A percentile compares a stretch with the other conserved stretches of the same genome.
Evolutionary conservation across 2,888 invertebrate species (phyloP).

Genomic region (Apamea anceps): DNA sequence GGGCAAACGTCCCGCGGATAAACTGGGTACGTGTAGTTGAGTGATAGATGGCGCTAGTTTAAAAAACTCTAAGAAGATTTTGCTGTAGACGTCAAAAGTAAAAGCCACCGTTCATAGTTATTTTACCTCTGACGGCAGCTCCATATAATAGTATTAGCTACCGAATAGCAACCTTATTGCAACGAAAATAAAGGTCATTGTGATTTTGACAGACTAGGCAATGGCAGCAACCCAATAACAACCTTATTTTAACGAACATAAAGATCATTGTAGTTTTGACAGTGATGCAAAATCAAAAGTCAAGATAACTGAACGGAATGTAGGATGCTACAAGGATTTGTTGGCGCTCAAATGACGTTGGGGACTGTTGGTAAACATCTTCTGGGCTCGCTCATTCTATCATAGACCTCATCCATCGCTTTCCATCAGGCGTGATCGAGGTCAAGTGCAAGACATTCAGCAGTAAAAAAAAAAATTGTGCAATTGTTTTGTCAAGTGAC

Average conservation of each 20-base stretch:
- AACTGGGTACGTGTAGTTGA: constrained; percentile 8
- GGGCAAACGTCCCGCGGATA: constrained; percentile 34
- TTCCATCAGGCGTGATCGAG: too few species aligned
- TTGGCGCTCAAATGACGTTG: not conserved
- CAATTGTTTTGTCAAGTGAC: not conserved
- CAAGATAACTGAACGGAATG: too few species aligned
- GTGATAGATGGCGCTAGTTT: constrained; percentile 41
- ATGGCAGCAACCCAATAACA: not conserved
- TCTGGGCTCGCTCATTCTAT: too few species aligned
- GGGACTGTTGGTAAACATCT: not conserved
- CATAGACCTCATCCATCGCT: too few species aligned
- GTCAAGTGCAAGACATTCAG: too few species aligned
- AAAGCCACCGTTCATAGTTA: not conserved
- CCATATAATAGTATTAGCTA: too few species aligned
- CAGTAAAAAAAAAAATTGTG: too few species aligned
- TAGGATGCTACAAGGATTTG: not conserved
- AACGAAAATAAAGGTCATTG: not conserved
- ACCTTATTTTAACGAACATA: not conserved
- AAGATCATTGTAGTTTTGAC: not conserved
- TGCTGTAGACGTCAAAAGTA: not conserved
- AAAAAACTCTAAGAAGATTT: not conserved
- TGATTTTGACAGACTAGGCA: not conserved
- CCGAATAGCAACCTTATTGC: not conserved
- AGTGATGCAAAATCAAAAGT: not conserved
- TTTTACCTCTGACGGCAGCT: not conserved